Evolutionary conservation across 2,797 vertebrate species (phyloP), one percentile per base, ranked within the genome.

Genomic region (Microchirus variegatus): DNA sequence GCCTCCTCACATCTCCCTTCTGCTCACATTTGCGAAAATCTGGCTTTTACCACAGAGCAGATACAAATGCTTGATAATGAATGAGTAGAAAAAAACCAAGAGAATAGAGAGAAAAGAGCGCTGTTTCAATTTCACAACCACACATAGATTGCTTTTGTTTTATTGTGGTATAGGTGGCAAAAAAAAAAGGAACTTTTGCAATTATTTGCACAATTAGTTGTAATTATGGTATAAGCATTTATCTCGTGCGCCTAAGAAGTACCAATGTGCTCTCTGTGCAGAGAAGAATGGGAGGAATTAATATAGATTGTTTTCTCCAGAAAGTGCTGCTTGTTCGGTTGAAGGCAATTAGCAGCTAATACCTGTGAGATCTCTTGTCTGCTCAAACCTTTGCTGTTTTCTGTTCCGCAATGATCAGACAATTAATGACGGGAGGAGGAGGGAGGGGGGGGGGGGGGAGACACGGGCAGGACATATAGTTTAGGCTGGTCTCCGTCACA

Each of bases 211-310:
- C 87, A 89, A 90, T 91, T 90, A 87, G 90, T 89, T 83, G 91
- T 93, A 92, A 93, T 93, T 92, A 93, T 88, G 80, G 85, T 78
- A 72, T 79, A 81, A 77, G 87, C 87, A 90, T 94, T 91, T 87
- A 88, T 93, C 90, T 91, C 83, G 89, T 70, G 75, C 53, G 73
- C 78, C 75, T 74, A 77, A 87, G 89, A 90, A 84, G 78, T 87
- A 86, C 68, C 71, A 72, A 41, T 67, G 49, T 70, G 81, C 75
- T 83, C 90, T 89, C 77, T 87, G 83, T 87, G 83, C 84, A 58
- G 81, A 67, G 73, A 79, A 85, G 75, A 90, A 84, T 59, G 67
- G 67, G 59, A 89, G 73, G 87, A 91, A 90, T 88, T 76, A 91
- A 88, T 80, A 87, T 85, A 83, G 87, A 90, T 93, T 89, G 81